These are phyloP conservation scores for Caradrina kadenii DNA, from an alignment of 2,888 invertebrate genomes.

Conservation along the genomic window DNA sequence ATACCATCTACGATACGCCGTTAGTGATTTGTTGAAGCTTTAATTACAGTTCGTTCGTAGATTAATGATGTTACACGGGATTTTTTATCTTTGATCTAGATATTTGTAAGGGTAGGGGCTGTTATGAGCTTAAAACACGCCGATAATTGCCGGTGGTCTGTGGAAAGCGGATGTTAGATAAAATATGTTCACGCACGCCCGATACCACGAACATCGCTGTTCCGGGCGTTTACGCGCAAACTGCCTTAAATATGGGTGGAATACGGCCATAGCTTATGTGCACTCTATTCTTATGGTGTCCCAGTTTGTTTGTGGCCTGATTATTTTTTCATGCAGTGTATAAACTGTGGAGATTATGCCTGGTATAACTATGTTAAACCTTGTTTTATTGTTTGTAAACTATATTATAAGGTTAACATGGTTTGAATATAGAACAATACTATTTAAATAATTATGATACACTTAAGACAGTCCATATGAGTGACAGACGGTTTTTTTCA, in stretches of 20 bases:
- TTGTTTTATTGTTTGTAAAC: no score
- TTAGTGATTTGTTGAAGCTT: slow-evolving; percentile 86
- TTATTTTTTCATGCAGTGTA: slow-evolving; percentile 35
- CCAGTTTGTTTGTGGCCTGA: slow-evolving; percentile 43
- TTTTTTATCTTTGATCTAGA: slow-evolving; percentile 74
- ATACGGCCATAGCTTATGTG: slow-evolving; percentile 56
- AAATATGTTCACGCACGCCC: slow-evolving; percentile 89
- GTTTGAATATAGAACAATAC: no score
- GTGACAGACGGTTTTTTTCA: no score
- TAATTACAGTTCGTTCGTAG: slow-evolving; percentile 82
- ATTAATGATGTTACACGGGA: slow-evolving; percentile 81
- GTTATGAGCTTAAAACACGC: slow-evolving; percentile 86
- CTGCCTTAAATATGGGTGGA: slow-evolving; percentile 61
- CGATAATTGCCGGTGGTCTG: slow-evolving; percentile 83
- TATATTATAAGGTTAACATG: no score
- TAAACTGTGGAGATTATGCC: neutral
- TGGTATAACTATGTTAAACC: no score
- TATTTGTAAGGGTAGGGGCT: slow-evolving; percentile 62
- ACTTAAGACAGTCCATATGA: no score
- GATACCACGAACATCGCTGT: slow-evolving; percentile 75
- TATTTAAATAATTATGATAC: no score
- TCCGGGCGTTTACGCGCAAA: slow-evolving; percentile 75
- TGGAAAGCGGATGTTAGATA: slow-evolving; percentile 82
- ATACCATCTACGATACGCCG: slow-evolving; percentile 77
- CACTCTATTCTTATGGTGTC: slow-evolving; percentile 57